Conservation (phyloP, 2,113 vertebrate species). For the Microcebus lehilahytsara region DNA sequence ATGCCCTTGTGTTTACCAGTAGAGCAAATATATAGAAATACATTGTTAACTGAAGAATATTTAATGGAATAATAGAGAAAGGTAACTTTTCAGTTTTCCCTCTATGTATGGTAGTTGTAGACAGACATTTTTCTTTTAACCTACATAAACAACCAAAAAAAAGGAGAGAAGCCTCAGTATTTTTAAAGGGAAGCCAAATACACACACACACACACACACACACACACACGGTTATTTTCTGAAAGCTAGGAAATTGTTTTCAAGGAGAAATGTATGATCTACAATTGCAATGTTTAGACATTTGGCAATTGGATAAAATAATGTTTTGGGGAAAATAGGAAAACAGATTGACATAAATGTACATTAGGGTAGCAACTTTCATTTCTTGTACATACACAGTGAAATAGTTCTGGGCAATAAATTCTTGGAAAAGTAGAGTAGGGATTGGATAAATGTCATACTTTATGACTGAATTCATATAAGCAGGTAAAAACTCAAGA, state of each 20-base stretch:
- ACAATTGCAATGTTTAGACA: slow-evolving; percentile 65
- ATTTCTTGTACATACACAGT: slow-evolving; percentile 72
- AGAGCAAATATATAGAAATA: not conserved
- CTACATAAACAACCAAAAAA: not conserved
- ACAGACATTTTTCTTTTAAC: slow-evolving; percentile 21
- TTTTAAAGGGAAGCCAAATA: slow-evolving; percentile 26
- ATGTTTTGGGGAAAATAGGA: slow-evolving; percentile 69
- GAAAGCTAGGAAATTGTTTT: slow-evolving; percentile 61
- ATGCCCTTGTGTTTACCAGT: not conserved
- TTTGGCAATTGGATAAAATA: slow-evolving; percentile 76
- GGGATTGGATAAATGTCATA: slow-evolving; percentile 68
- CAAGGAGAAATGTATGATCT: slow-evolving; percentile 60
- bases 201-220: not conserved
- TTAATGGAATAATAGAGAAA: not conserved
- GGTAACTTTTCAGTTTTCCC: not conserved
- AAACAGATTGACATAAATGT: slow-evolving; percentile 73
- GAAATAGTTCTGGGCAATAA: slow-evolving; percentile 72
- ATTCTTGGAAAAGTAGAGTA: slow-evolving; percentile 68
- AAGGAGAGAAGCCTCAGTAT: not conserved
- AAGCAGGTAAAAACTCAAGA: slow-evolving; percentile 65
- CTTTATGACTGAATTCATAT: slow-evolving; percentile 65
- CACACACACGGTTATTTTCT: not conserved
- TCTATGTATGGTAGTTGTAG: not conserved
- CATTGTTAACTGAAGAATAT: not conserved
- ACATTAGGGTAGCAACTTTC: slow-evolving; percentile 65